A percentile compares a stretch with the other conserved stretches of the same genome.
Evolutionary conservation across 2,797 vertebrate species (phyloP).

Genomic region (Fistularia tabacaria): DNA sequence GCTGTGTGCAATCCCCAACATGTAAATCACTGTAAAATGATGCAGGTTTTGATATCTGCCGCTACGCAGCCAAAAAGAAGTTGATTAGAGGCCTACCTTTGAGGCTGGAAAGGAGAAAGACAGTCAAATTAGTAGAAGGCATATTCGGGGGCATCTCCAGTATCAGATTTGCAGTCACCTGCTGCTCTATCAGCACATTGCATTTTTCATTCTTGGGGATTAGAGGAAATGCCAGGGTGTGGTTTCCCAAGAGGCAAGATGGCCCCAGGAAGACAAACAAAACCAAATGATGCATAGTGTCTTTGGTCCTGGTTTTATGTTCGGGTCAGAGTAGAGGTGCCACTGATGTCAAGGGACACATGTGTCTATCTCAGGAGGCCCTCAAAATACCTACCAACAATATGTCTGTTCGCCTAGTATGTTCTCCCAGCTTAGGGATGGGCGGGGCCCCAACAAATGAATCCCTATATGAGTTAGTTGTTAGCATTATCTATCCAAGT

Average conservation of each 20-base stretch:
- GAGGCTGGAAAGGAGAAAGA: constrained; percentile 47
- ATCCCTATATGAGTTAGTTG: too few species aligned
- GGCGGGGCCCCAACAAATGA: too few species aligned
- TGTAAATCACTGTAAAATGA: constrained; percentile 56
- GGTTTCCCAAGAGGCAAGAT: constrained; percentile 57
- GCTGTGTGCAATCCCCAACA: constrained; percentile 54
- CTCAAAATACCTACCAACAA: constrained; percentile 1
- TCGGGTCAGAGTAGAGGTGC: constrained; percentile 53
- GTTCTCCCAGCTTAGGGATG: constrained; percentile 1
- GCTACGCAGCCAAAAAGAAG: constrained; percentile 57
- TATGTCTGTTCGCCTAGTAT: constrained; percentile 2
- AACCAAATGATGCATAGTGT: constrained; percentile 59
- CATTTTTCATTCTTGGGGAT: constrained; percentile 52
- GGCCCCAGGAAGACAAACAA: constrained; percentile 55
- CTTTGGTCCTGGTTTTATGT: constrained; percentile 62
- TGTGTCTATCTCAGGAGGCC: constrained; percentile 12
- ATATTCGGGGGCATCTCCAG: constrained; percentile 21
- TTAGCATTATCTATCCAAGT: too few species aligned
- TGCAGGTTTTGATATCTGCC: constrained; percentile 51
- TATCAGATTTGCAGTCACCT: constrained; percentile 51
- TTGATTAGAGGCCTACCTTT: constrained; percentile 33
- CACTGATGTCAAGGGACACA: constrained; percentile 46
- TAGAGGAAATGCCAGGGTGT: constrained; percentile 50
- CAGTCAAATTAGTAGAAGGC: constrained; percentile 46
- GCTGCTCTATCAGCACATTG: constrained; percentile 50